Base-by-base conservation (phyloP, 2,888 invertebrate species). In the Polymixis lichenea region DNA sequence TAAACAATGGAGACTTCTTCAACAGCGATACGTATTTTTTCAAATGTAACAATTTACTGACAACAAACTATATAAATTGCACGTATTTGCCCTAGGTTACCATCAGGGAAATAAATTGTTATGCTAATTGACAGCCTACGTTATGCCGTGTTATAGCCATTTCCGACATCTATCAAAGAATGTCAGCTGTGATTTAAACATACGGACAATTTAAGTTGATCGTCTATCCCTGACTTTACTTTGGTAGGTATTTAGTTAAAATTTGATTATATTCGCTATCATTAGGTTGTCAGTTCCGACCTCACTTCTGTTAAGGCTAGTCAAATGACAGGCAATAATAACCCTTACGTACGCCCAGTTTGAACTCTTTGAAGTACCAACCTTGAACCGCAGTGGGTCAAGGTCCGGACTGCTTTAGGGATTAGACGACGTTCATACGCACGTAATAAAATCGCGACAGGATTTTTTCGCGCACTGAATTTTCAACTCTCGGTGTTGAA, bases 311-410 rank as follows among this genome's bases (percentile, higher is more conserved):
- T 28, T 55, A 51, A n/a, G 6, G 25, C 11, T 53, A 38, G 17
- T 43, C 19, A 32, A 19, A 69, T 22, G 17, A 28, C 22, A 28
- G 9, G 1, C 17, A 13, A 22, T 22, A 13, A 22, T 22, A 43
- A 55, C 17, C 43, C 22, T 43, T 28, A 28, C 11, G 19, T 46
- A 17, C 19, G 19, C 19, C 4, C 46, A 46, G 13, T 25, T 65
- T 28, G 49, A 28, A 28, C 49, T 28, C 17, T 17, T 28, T 46
- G 17, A 72, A 72, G 43, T 55, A 72, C 3, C n/a, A 46, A 56
- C 70, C 28, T 56, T 72, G 70, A 56, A 70, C 46, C 17, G n/a
- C 28, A 72, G 43, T 46, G 19, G 56, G 71, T 73, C 49, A 58
- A 15, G 70, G 25, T n/a, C n/a, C 17, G 38, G 32, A 43, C 22